Percentiles rank a stretch among this genome's conserved stretches.
phyloP scores from a whole-genome alignment of 1,140 invertebrate species.

The Drosophila nebulosa region DNA sequence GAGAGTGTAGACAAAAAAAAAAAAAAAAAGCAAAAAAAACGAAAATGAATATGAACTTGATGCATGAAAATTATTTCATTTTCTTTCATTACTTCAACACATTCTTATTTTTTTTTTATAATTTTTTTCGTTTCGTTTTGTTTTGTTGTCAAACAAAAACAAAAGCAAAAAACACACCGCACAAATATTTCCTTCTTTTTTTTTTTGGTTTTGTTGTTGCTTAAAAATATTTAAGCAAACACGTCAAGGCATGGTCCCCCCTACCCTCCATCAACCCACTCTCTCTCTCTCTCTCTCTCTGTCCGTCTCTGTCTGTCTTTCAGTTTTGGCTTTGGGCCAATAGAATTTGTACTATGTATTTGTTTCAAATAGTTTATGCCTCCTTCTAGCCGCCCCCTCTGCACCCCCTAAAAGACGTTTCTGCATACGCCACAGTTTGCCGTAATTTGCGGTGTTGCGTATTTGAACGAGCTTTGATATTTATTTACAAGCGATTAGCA shows the following conservation, averaged over 20 bases:
- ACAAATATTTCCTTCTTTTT: conserved; percentile 11
- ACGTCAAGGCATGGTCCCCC: conserved; percentile 49
- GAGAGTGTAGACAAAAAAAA: not conserved
- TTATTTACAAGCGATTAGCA: conserved; percentile 65
- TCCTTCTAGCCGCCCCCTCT: not conserved
- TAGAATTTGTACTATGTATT: conserved; percentile 61
- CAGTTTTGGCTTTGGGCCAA: conserved; percentile 48
- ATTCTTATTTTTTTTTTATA: not conserved
- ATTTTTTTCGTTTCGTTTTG: too few relatives aligned
- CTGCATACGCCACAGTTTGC: not conserved
- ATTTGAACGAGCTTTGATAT: conserved; percentile 66
- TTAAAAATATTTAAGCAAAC: conserved; percentile 65
- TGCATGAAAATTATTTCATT: conserved; percentile 44
- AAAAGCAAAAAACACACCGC: not conserved
- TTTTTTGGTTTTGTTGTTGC: conserved; percentile 30
- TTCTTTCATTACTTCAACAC: conserved; percentile 65
- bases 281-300: not conserved
- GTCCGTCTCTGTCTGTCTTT: conserved; percentile 13
- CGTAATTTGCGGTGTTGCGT: conserved; percentile 40
- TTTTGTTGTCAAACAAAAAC: conserved; percentile 49
- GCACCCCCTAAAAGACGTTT: not conserved
- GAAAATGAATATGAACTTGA: conserved; percentile 56
- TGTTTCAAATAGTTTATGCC: conserved; percentile 63
- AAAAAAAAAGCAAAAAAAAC: not conserved
- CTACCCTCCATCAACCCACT: not conserved